These are phyloP conservation scores for Papilio protenor DNA, from an alignment of 2,888 invertebrate genomes.

Conservation along the genomic window DNA sequence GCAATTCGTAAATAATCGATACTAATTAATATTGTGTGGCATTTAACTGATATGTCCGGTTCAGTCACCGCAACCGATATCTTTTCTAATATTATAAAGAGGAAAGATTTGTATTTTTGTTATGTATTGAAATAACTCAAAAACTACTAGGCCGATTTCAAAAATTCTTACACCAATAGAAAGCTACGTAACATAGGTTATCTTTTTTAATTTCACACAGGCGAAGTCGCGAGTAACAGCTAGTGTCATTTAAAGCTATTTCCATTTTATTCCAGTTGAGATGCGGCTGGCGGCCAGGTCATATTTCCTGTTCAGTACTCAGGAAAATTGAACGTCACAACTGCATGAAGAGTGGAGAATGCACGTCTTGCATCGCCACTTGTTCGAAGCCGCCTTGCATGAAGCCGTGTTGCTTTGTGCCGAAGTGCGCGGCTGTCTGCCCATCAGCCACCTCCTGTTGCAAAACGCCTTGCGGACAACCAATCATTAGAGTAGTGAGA, in stretches of 20 bases:
- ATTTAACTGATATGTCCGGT: no score
- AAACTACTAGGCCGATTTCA: no score
- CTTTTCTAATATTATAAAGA: no score
- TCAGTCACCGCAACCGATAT: no score
- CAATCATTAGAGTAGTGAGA: slow-evolving; percentile 69
- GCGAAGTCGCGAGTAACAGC: no score
- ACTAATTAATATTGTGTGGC: no score
- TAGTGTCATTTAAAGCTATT: background rate
- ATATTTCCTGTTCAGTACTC: slow-evolving; percentile 75
- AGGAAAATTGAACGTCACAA: slow-evolving; percentile 72
- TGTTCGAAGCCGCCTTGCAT: slow-evolving; percentile 59
- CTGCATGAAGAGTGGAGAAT: slow-evolving; percentile 62
- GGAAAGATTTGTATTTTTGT: no score
- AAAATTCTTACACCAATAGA: no score
- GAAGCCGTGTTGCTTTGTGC: slow-evolving; percentile 59
- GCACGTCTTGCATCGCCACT: slow-evolving; percentile 56
- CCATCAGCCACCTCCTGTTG: slow-evolving; percentile 60
- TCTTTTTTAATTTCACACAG: no score
- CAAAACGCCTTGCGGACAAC: slow-evolving; percentile 58
- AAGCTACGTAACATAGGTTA: no score
- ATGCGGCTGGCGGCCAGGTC: slow-evolving; percentile 81
- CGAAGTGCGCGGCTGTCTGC: slow-evolving; percentile 59
- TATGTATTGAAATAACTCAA: no score
- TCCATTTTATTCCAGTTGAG: slow-evolving; percentile 60
- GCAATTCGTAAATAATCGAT: no score